Percentiles rank a stretch among this genome's conserved stretches.
Evolutionary conservation across 2,797 vertebrate species (phyloP).

Genomic region (Halcyon smyrnensis): DNA sequence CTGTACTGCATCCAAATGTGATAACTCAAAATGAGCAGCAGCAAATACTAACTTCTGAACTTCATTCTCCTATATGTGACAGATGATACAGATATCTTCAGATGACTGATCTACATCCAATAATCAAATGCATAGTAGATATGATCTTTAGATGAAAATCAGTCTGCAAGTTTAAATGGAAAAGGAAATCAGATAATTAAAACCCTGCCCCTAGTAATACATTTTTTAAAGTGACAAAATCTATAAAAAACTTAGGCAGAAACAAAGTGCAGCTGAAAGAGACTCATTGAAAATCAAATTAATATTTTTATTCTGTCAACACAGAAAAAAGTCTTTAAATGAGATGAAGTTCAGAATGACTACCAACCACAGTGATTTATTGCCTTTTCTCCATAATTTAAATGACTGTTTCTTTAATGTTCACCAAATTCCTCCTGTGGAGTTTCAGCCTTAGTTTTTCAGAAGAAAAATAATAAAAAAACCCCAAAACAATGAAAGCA

Average conservation of each 20-base stretch:
- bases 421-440: constrained; percentile 38
- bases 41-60: background rate
- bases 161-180: constrained; percentile 60
- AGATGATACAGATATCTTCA: background rate
- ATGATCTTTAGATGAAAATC: constrained; percentile 36
- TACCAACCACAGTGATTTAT: constrained; percentile 46
- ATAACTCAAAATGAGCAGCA: background rate
- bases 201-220: constrained; percentile 25
- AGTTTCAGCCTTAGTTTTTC: constrained; percentile 3
- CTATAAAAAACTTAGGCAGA: constrained; percentile 46
- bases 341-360: constrained; percentile 35
- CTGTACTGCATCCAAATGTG: background rate
- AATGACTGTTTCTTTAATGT: constrained; percentile 42
- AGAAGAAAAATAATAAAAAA: background rate
- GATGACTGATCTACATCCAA: constrained; percentile 23
- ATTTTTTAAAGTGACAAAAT: constrained; percentile 67
- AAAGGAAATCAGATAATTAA: constrained; percentile 71
- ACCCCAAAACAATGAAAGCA: background rate
- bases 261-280: constrained; percentile 57
- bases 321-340: constrained; percentile 15
- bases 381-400: constrained; percentile 31
- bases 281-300: constrained; percentile 65
- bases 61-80: background rate
- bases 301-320: constrained; percentile 71
- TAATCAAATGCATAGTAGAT: constrained; percentile 55